Evolutionary conservation across 2,797 vertebrate species (phyloP), one percentile per base, ranked within the genome.

Genomic region (Crocidura indochinensis): DNA sequence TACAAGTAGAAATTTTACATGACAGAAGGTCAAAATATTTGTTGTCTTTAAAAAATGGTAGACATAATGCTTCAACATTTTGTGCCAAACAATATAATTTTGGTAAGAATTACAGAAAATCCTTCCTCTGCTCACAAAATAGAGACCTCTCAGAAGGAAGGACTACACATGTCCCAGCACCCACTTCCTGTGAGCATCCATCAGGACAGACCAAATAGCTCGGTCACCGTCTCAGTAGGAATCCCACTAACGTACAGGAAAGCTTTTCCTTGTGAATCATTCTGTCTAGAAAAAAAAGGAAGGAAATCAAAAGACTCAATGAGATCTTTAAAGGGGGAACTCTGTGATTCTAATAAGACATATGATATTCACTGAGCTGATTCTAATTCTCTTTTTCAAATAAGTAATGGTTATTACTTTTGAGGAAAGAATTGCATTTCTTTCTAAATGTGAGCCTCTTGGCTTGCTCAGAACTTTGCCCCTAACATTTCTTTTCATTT

Each of bases 371-470:
- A 78, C 24, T 17, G 62, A 94, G 65, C 47, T 53, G 56, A 44
- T 81, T 77, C 64, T 85, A 80, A 77, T 67, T 67, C 31, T 92
- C 38, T 87, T 81, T 47, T 27, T 92, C n/a, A 80, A 86, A 88
- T 80, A 80, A 81, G 47, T 82, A 86, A 38, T 12, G 67, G 47
- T 49, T 88, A 20, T 87, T 80, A n/a, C 31, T 91, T 92, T 71
- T 68, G 53, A 65, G 31, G 76, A 38, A 56, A 68, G 11, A 65
- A 74, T 29, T 91, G 38, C 64, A 72, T 73, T 93, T 64, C 47
- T 44, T 69, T 6, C 20, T 77, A 47, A 88, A 78, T n/a, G 27
- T 26, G 9, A 38, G 38, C 38, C 5, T 14, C 10, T 49, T 5
- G 60, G 22, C 3, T 60, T 60, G 17, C 56, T 60, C 56, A 60